phyloP scores from a whole-genome alignment of 2,888 invertebrate genomes.

The Chirona hameri region DNA sequence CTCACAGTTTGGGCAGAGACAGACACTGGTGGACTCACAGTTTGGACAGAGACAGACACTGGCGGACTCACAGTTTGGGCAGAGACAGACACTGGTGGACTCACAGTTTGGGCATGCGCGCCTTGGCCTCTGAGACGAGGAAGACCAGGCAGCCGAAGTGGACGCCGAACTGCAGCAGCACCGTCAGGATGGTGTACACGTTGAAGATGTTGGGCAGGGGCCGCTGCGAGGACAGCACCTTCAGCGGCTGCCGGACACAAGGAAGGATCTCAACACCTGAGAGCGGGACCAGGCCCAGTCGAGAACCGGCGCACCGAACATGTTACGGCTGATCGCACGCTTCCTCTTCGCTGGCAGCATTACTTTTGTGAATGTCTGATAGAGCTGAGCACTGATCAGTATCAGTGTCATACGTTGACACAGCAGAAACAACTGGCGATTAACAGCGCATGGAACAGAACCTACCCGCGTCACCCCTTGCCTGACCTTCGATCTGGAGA shows the following conservation, averaged over 20 bases:
- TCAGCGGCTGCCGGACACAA: constrained; percentile 68
- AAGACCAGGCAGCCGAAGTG: constrained; percentile 89
- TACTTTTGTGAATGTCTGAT: no score
- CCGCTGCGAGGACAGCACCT: constrained; percentile 84
- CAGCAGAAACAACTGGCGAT: no score
- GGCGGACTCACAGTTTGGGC: not conserved
- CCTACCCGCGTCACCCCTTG: not conserved
- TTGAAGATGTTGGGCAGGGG: constrained; percentile 99
- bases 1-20: not conserved
- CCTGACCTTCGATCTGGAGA: constrained; percentile 81
- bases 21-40: constrained; percentile 32
- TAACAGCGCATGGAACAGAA: no score
- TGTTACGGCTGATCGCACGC: no score
- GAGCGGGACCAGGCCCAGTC: no score
- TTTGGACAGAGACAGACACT: no score
- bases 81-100: not conserved
- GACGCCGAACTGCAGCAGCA: constrained; percentile 87
- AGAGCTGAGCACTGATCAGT: no score
- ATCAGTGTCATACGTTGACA: no score
- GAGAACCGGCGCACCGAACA: no score
- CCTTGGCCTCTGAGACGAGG: constrained; percentile 75
- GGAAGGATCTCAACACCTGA: not conserved
- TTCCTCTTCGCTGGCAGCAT: no score
- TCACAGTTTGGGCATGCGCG: constrained; percentile 58
- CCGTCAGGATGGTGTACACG: constrained; percentile 91